Evolutionary conservation across 1,140 invertebrate genomes (phyloP).

Genomic region (Latrodectus geometricus): DNA sequence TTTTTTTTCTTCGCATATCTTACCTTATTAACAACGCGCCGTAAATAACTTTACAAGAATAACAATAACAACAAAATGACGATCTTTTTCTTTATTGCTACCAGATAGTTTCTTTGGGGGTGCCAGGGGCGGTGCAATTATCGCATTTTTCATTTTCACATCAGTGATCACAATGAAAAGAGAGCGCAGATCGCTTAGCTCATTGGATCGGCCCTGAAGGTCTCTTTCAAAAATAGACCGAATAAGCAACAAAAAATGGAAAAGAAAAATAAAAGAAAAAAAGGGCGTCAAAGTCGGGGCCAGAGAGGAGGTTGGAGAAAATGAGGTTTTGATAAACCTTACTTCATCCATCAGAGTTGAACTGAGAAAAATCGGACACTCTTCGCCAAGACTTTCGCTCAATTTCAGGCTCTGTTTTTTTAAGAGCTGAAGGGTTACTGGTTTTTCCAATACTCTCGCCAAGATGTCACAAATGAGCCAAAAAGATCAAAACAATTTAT

Average conservation of each 20-base stretch:
- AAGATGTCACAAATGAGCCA: constrained; percentile 8
- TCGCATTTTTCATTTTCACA: constrained; percentile 49
- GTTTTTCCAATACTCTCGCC: not conserved
- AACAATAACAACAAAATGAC: not conserved
- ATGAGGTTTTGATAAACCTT: constrained; percentile 61
- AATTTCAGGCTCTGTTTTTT: constrained; percentile 21
- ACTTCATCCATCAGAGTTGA: constrained; percentile 53
- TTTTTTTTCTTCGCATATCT: constrained; percentile 1
- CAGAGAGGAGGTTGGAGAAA: constrained; percentile 17
- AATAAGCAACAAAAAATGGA: not conserved
- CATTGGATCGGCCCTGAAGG: constrained; percentile 7
- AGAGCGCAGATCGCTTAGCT: constrained; percentile 32
- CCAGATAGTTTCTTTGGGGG: not conserved
- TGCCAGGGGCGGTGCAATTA: constrained; percentile 48
- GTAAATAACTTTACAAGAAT: not conserved
- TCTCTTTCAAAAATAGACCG: constrained; percentile 22
- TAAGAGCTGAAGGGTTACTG: constrained; percentile 13
- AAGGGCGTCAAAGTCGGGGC: not conserved
- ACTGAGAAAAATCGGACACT: constrained; percentile 56
- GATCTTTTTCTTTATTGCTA: not conserved
- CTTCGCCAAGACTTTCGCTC: constrained; percentile 34
- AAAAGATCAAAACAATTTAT: not conserved
- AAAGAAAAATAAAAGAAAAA: constrained; percentile 1
- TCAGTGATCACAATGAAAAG: constrained; percentile 36
- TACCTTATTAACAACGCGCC: constrained; percentile 6